Base-by-base conservation (phyloP, 2,888 invertebrate species). In the Marronus borbonicus region DNA sequence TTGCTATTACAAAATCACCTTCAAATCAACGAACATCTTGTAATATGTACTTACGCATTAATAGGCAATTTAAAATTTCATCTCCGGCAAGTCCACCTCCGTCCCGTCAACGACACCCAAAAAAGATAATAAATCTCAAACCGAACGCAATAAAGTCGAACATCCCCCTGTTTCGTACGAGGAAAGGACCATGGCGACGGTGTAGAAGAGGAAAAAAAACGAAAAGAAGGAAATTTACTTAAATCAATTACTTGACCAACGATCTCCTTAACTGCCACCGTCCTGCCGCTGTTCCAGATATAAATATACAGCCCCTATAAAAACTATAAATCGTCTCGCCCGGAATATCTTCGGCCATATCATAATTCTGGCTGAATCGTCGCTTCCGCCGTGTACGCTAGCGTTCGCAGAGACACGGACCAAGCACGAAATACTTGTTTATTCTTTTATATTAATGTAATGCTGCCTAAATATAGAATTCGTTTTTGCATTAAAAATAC, bases 161-260 rank as follows among this genome's bases (percentile, higher is more conserved):
- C 55, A 20, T 55, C 55, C 55, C 55, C 55, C 55, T 55, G 55
- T 44, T 44, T 20, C 3, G 52, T 17, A 52, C n/a, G n/a, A 55
- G 55, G 55, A 55, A 20, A 55, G 55, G 17, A 17, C 20, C 55
- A 7, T 20, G 55, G 44, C 10, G 44, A 44, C 12, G 44, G 44
- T 12, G 20, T 17, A 55, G 55, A 55, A 55, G 17, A 55, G n/a
- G n/a, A 2, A 55, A 55, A 55, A 55, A 55, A 55, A 55, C 3
- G 8, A 17, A 17, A 7, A 75, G 78, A 78, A 78, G 77, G 81
- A 79, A 78, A 79, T 84, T 82, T 82, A 82, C 82, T 82, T 83
- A 85, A 86, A 86, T 86, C 86, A 85, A 86, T 86, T 86, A 84
- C 85, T 83, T 84, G 83, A 83, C 81, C 83, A 84, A 84, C 84